phyloP scores from a whole-genome alignment of 2,888 invertebrate species.

The Sesia bembeciformis region DNA sequence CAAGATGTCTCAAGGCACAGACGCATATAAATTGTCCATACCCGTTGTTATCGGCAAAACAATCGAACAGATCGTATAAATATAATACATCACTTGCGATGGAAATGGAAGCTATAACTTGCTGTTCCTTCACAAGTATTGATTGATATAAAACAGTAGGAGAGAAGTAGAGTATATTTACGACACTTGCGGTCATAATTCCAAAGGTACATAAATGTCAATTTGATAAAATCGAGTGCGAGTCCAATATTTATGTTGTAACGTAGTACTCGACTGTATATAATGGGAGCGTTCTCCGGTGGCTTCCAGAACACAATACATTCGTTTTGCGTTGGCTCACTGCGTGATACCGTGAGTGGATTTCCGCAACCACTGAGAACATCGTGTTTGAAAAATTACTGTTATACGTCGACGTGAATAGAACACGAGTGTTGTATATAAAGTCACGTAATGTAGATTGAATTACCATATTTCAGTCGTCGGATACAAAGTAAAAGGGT shows the following conservation, averaged over 20 bases:
- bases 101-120: not conserved
- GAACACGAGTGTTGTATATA: not conserved
- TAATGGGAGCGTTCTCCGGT: slow-evolving; percentile 9
- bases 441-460: not conserved
- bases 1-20: slow-evolving; percentile 15
- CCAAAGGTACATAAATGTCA: not conserved
- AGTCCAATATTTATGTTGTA: not conserved
- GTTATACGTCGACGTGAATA: slow-evolving; percentile 17
- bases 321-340: slow-evolving; percentile 22
- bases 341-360: slow-evolving; percentile 50
- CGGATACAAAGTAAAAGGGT: too few species aligned
- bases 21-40: slow-evolving; percentile 16
- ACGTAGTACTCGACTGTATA: not conserved
- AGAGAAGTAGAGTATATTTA: not conserved
- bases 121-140: not conserved
- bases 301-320: slow-evolving; percentile 14
- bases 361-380: slow-evolving; percentile 42
- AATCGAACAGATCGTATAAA: too few species aligned
- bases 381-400: slow-evolving; percentile 30
- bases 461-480: too few species aligned
- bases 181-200: not conserved
- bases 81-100: too few species aligned
- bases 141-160: not conserved
- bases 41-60: too few species aligned
- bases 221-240: not conserved